These are phyloP conservation scores for Gymnarchus niloticus DNA, from an alignment of 2,113 vertebrate genomes.

Conservation along the genomic window DNA sequence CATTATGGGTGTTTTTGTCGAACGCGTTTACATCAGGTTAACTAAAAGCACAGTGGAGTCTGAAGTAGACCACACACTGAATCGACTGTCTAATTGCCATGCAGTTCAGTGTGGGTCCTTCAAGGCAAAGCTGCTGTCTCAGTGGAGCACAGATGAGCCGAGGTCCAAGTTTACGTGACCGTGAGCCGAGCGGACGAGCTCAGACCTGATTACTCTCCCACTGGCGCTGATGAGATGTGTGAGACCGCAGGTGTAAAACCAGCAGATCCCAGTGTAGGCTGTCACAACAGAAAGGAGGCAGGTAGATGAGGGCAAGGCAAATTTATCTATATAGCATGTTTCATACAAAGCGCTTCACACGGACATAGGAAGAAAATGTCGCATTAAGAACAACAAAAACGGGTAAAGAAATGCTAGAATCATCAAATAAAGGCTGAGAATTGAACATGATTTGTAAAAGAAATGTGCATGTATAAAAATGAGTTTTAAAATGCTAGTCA, in stretches of 20 bases:
- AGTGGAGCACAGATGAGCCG: background rate
- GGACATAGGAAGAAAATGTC: no score
- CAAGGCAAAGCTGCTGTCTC: background rate
- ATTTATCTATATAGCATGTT: no score
- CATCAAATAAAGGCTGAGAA: no score
- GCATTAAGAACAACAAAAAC: no score
- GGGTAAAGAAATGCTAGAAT: no score
- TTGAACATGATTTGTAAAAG: no score
- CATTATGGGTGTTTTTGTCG: background rate
- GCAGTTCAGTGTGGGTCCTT: background rate
- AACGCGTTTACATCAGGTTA: background rate
- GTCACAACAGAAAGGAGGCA: background rate
- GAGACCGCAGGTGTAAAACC: background rate
- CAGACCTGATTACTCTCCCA: background rate
- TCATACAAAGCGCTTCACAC: no score
- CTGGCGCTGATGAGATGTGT: background rate
- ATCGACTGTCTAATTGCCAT: background rate
- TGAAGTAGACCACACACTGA: background rate
- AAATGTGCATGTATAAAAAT: no score
- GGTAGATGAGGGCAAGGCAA: background rate
- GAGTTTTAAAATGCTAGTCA: no score
- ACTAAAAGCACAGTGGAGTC: background rate
- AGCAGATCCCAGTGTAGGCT: background rate
- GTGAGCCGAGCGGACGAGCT: background rate
- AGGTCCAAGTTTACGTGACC: background rate